Base-by-base conservation (phyloP, 1,140 invertebrate genomes). In the Akabosia matsudoensis region DNA sequence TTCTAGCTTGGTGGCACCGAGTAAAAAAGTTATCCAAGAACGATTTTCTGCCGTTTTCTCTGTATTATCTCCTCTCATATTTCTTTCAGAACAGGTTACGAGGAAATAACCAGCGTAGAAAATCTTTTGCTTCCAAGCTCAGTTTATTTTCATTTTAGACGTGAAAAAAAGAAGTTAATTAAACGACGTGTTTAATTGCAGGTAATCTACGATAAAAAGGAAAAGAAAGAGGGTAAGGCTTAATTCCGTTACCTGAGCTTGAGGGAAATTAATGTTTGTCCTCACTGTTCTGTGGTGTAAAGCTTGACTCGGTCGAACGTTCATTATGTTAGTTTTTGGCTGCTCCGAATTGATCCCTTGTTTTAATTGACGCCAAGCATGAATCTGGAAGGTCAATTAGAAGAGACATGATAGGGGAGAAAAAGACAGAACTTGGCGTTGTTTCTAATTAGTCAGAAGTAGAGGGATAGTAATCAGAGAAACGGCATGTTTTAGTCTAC, bases 221-320 rank as follows among this genome's bases (percentile, higher is more conserved):
- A 22, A 67, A 67, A 67, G 54, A 22, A 64, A 77, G 67, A 74
- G 64, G 73, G 72, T 37, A 85, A n/a, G n/a, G n/a, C n/a, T n/a
- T n/a, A n/a, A n/a, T n/a, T n/a, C n/a, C n/a, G n/a, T 88, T 89
- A 92, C 89, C 88, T 91, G 88, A 87, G 89, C 90, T 83, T 91
- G 87, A 82, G 91, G 91, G 85, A 97, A 97, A 86, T 97, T 94
- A 84, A 98, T 97, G 86, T 97, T 97, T 72, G 96, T 97, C 84
- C 96, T 88, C 70, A 97, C 91, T 18, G 94, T 92, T 80, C 96
- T 89, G 86, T 96, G 92, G 86, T 97, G 91, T 28, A 97, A 88
- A 33, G 92, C 90, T 84, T 97, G 94, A 1, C 92, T 90, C 31
- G 95, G 95, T 84, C 96, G 88, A 84, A 92, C 94, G 87, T 98